A percentile compares a stretch with the other conserved stretches of the same genome.
Evolutionary conservation across 1,140 invertebrate genomes (phyloP).

Genomic region (Hirudo medicinalis): DNA sequence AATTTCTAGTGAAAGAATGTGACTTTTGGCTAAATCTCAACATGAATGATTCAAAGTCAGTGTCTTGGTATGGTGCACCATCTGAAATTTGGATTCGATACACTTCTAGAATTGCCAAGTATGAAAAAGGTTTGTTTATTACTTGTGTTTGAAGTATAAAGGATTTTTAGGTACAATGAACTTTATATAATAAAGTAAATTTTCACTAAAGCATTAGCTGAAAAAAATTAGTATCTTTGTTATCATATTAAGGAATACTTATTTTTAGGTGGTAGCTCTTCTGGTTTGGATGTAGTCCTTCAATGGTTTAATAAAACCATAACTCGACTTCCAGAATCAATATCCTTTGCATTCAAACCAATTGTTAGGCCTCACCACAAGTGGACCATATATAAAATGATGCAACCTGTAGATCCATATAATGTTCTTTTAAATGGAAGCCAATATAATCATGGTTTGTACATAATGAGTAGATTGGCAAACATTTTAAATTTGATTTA

Average conservation of each 20-base stretch:
- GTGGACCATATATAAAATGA: conserved; percentile 30
- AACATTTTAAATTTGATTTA: too few species aligned
- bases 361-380: conserved; percentile 15
- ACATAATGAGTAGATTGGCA: too few species aligned
- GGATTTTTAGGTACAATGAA: too few species aligned
- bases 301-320: conserved; percentile 30
- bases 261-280: background rate
- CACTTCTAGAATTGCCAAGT: background rate
- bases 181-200: too few species aligned
- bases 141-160: too few species aligned
- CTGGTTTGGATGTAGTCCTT: conserved; percentile 27
- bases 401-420: conserved; percentile 27
- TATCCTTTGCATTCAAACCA: conserved; percentile 29
- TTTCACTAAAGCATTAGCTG: conserved; percentile 6
- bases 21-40: conserved; percentile 27
- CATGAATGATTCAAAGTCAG: conserved; percentile 24
- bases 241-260: conserved; percentile 1
- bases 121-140: too few species aligned
- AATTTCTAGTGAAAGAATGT: conserved; percentile 21
- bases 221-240: conserved; percentile 1
- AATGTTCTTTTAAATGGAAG: conserved; percentile 32
- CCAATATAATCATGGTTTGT: conserved; percentile 30
- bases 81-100: conserved; percentile 26
- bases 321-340: conserved; percentile 30
- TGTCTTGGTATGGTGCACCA: conserved; percentile 28